These are phyloP conservation scores for Coracopsis vasa DNA, from an alignment of 2,113 vertebrate species.

Conservation along the genomic window DNA sequence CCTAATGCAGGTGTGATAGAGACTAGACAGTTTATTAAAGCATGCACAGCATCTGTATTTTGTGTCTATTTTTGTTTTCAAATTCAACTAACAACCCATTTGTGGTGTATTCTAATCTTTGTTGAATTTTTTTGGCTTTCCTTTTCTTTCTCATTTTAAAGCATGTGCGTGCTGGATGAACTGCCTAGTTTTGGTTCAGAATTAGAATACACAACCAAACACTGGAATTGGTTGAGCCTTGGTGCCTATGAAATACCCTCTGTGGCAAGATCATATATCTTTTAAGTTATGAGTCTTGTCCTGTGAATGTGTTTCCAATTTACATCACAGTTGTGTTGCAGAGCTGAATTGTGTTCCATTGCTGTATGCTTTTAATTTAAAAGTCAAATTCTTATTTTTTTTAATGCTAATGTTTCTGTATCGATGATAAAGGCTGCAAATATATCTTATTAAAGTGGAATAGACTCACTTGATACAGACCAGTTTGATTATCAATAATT, in stretches of 20 bases:
- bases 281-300: not conserved
- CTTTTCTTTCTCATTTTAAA: constrained; percentile 54
- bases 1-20: constrained; percentile 88
- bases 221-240: constrained; percentile 17
- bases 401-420: not conserved
- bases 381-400: not conserved
- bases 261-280: not conserved
- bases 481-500: not conserved
- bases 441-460: not conserved
- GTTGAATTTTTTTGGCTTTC: constrained; percentile 62
- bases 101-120: constrained; percentile 69
- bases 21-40: constrained; percentile 80
- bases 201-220: constrained; percentile 31
- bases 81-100: constrained; percentile 68
- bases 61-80: constrained; percentile 57
- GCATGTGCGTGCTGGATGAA: constrained; percentile 90
- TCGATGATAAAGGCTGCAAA: not conserved
- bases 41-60: constrained; percentile 81
- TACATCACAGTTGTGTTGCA: not conserved
- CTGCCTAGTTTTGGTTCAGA: constrained; percentile 80
- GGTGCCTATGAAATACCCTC: not conserved
- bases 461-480: not conserved
- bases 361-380: not conserved
- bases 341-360: not conserved
- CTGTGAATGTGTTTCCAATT: not conserved